Evolutionary conservation across 2,797 vertebrate genomes (phyloP), one percentile per base, ranked within the genome.

Genomic region (Lacerta viridis): DNA sequence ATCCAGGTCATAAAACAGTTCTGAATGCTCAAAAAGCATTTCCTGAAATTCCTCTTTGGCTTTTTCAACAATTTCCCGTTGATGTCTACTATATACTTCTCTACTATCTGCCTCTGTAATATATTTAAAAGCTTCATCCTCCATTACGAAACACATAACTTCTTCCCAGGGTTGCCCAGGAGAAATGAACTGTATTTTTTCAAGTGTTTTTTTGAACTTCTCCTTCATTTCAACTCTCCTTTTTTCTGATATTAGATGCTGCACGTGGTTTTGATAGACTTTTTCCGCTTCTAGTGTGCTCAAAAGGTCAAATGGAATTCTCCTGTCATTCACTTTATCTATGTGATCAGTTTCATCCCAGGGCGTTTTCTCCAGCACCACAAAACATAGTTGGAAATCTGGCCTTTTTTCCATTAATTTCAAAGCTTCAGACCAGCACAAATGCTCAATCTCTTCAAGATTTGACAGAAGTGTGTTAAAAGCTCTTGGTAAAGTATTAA

Each of bases 11-110:
- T 99, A 99, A 97, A 99, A 99, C 25, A 99, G 96, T 95, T 99
- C 99, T 7, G 99, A 98, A 69, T 99, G 99, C 95, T 99, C 99
- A 95, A 99, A 99, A 95, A 99, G 98, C 99, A 99, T 99, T 98
- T 99, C 99, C 97, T 99, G 99, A 98, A 99, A 99, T 96, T 99
- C 99, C 96, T 99, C 99, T 98, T 99, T 99, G 97, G 99, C 99
- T 97, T 98, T 98, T 98, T 99, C 99, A 96, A 99, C 98, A 95
- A 99, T 99, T 97, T 99, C 99, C 95, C 98, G 98, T 97, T 99
- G 99, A 96, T 99, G 99, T 91, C 98, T 98, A 94, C 97, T 97
- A 94, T 99, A 99, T 83, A 99, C 99, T 95, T 99, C 99, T 95
- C 98, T 98, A 92, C 99, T 98, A 93, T 99, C 99, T 89, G 97